Conservation (phyloP, 2,888 invertebrate species). For the Mamestra brassicae region DNA sequence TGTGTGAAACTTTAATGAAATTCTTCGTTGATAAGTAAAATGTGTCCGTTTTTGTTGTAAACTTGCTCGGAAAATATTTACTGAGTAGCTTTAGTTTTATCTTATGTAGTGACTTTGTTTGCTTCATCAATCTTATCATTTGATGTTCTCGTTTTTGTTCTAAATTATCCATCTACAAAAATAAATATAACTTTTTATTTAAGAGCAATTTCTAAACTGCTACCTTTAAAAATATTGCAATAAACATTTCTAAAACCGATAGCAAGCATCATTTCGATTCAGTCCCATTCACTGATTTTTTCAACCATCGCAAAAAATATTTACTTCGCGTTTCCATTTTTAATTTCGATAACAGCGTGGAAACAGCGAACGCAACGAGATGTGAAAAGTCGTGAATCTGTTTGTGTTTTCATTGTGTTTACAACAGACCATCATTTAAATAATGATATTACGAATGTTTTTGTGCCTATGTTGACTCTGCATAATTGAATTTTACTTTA, state of each 20-base stretch:
- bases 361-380: constrained; percentile 28
- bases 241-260: constrained; percentile 13
- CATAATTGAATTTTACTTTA: not conserved
- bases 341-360: constrained; percentile 51
- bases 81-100: constrained; percentile 37
- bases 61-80: constrained; percentile 51
- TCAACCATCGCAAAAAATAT: constrained; percentile 26
- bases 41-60: constrained; percentile 58
- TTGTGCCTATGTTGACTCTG: not conserved
- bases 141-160: not conserved
- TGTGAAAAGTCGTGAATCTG: constrained; percentile 46
- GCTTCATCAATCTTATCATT: constrained; percentile 16
- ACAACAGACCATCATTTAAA: constrained; percentile 40
- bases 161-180: not conserved
- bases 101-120: constrained; percentile 21
- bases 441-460: constrained; percentile 34
- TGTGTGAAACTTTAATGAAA: constrained; percentile 66
- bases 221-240: not conserved
- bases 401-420: constrained; percentile 51
- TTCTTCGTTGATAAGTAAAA: constrained; percentile 68
- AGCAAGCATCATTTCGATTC: constrained; percentile 12
- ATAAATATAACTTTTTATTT: constrained; percentile 14
- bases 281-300: constrained; percentile 22
- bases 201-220: constrained; percentile 3
- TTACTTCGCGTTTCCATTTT: constrained; percentile 41